Base-by-base conservation (phyloP, 1,140 invertebrate species). In the Camponotus floridanus region DNA sequence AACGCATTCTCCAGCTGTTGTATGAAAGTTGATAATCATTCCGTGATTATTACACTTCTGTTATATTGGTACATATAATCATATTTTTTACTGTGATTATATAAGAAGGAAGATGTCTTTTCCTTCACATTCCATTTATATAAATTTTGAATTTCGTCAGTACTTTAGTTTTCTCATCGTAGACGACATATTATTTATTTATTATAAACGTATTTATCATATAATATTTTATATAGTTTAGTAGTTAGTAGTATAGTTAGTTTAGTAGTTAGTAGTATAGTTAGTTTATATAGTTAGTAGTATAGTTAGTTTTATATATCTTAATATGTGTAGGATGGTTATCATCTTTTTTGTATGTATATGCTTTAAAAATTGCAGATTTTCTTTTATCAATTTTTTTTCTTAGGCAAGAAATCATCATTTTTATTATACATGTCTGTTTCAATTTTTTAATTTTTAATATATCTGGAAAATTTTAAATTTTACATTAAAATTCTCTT, bases 1-100 rank as follows among this genome's bases (percentile, higher is more conserved):
- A 59, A 59, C 15, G 33, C n/a, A 13, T 15, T 39, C 2, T 26
- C 11, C 1, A 74, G 15, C n/a, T 51, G 15, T 36, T 57, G 36
- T 36, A 57, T 21, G 8, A 74, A 74, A 74, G 33, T 57, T n/a
- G 31, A 73, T 57, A 74, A 74, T 5, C 6, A 57, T 36, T 57
- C 8, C 0, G 13, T 7, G 55, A 59, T 59, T 74, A 39, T 57
- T 74, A 57, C 18, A 74, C n/a, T 74, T 73, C 18, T 59, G 4
- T 59, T 6, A 33, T 15, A 59, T 18, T 59, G 39, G n/a, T 21
- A 26, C 26, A 26, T 26, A 26, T 26, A 73, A 36, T 57, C 4
- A 0, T 55, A 36, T 55, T 36, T 71, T 65, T 65, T 11, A 73
- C 21, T 57, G 13, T 57, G 11, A 57, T 55, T 71, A 33, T 55